Base-by-base conservation (phyloP, 2,113 vertebrate species). In the Chionomys nivalis region DNA sequence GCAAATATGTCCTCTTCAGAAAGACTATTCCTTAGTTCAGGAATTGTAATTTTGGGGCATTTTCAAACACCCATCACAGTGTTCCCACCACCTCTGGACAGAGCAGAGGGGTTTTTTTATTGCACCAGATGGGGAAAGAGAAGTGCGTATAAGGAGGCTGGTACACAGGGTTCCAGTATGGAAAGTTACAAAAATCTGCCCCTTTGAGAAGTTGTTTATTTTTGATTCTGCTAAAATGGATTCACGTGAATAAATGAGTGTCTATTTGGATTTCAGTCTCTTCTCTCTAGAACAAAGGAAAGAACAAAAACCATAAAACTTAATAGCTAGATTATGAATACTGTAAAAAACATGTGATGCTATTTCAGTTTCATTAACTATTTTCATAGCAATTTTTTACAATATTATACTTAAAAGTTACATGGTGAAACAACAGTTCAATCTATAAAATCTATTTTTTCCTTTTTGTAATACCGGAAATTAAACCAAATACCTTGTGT, bases 271-370 rank as follows among this genome's bases (percentile, higher is more conserved):
- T 95, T 93, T 97, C 49, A 91, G 55, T 90, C 55, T 93, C 61
- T 76, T 92, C 63, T 88, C 36, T 94, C 68, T 89, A 93, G 94
- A 89, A 94, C 9, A 88, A 85, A 83, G 36, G 11, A 92, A 93
- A 61, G 65, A 96, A 85, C n/a, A 94, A 94, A 96, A 52, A 17
- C 26, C 23, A 93, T 95, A 93, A 44, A 76, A 95, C 68, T 94
- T 76, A 86, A 90, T 82, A 89, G 79, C 28, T 91, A 17, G 82
- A 28, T 58, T 94, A 94, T 58, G 23, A n/a, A 19, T 28, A 44
- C 19, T 65, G 58, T 42, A 81, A 81, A 75, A 94, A 94, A 90
- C 70, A 96, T 21, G 55, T 82, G 63, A 39, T 70, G 61, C 36
- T 49, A 79, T 0, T 90, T 14, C 58, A 91, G 86, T 82, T 92